Conservation (phyloP, 1,140 invertebrate genomes). For the Brachystomella parvula region DNA sequence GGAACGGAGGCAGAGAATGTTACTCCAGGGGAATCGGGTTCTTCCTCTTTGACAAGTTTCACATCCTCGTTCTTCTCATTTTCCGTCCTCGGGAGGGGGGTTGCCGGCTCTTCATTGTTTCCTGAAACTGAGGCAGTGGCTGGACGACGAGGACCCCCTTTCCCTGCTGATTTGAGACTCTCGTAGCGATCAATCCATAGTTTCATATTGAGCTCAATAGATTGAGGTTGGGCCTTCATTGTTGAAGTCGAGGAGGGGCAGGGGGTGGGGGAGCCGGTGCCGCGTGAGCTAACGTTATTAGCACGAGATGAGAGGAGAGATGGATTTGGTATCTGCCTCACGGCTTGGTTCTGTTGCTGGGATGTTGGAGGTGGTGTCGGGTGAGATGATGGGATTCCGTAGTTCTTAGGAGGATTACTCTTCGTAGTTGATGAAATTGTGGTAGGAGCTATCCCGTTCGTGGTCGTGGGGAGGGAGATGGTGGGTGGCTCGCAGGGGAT, state of each 20-base stretch:
- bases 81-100: background rate
- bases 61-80: background rate
- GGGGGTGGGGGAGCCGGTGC: background rate
- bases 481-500: background rate
- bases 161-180: background rate
- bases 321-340: conserved; percentile 44
- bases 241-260: background rate
- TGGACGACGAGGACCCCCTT: background rate
- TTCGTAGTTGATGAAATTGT: background rate
- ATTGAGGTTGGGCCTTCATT: conserved; percentile 6
- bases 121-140: background rate
- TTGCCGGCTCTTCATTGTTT: background rate
- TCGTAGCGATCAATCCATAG: background rate
- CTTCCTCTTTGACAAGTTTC: conserved; percentile 1
- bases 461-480: background rate
- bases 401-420: background rate
- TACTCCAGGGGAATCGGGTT: background rate
- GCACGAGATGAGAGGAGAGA: conserved; percentile 38
- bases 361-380: conserved; percentile 18
- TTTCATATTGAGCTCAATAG: conserved; percentile 3
- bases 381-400: background rate
- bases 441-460: background rate
- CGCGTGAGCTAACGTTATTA: background rate
- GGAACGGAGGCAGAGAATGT: conserved; percentile 6
- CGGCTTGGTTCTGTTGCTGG: conserved; percentile 42